Evolutionary conservation across 1,140 invertebrate genomes (phyloP), one percentile per base, ranked within the genome.

Genomic region (Eurosta solidaginis): DNA sequence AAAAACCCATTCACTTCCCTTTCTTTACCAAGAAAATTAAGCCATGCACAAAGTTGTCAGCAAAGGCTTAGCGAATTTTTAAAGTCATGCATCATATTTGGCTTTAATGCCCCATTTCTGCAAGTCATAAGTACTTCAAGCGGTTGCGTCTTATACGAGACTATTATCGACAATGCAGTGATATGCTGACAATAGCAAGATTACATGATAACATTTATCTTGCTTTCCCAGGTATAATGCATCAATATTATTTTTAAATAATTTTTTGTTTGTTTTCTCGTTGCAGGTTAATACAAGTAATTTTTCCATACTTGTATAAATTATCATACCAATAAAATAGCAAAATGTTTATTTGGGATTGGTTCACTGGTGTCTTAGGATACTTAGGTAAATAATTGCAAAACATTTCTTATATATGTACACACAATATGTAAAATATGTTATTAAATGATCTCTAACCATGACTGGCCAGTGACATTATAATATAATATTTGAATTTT

Each of bases 341-440:
- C 80, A 87, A 91, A 91, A 98, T 98, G 96, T 98, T 98, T 93
- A 92, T 99, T 89, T 97, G 95, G 94, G 96, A 98, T 88, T 98
- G 97, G 97, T 96, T 99, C 89, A 95, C 96, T 86, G 96, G 96
- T 86, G 95, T 98, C 87, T 91, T 98, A 84, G 96, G 96, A 89
- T 98, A 96, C 91, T 92, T 98, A 88, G 97, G 97, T 98, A 89
- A 94, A 92, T 92, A 68, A 22, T 47, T 12, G 12, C 14, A 47
- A 47, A 14, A 47, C 4, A 17, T 9, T 9, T 47, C n/a, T 3
- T 47, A 47, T 47, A n/a, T 47, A 47, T 17, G 14, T 47, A 12
- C 7, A 44, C 12, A 44, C 12, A 44, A 6, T 47, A 3, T 47
- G n/a, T 12, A n/a, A 14, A 47, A 12, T 0, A 1, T 47, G 14